Conservation (phyloP, 1,140 invertebrate genomes). For the Antheraea pernyi region DNA sequence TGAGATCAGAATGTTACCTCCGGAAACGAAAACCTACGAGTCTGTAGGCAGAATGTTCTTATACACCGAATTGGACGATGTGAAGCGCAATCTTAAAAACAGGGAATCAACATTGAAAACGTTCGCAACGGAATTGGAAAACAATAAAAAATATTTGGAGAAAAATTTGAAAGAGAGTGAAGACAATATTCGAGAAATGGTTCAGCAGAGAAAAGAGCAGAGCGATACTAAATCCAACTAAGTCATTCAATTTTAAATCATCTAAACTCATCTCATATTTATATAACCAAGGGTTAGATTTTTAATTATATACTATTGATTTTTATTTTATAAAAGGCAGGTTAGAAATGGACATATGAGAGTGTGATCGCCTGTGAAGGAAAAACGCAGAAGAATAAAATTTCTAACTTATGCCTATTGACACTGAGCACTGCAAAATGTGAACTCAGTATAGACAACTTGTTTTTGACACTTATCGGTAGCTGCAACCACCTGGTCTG, state of each 20-base stretch:
- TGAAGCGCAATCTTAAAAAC: slow-evolving; percentile 83
- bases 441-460: no score
- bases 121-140: slow-evolving; percentile 87
- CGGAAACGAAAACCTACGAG: slow-evolving; percentile 87
- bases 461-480: no score
- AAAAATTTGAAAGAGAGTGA: slow-evolving; percentile 90
- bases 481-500: no score
- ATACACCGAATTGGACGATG: slow-evolving; percentile 83
- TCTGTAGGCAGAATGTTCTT: slow-evolving; percentile 92
- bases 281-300: neutral
- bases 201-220: slow-evolving; percentile 84
- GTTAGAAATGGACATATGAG: no score
- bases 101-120: slow-evolving; percentile 82
- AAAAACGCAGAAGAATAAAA: no score
- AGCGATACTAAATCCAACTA: slow-evolving; percentile 28
- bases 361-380: no score
- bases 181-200: slow-evolving; percentile 91
- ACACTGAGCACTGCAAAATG: no score
- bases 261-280: no score
- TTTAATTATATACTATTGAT: no score
- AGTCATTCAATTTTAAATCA: no score
- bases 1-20: slow-evolving; percentile 79
- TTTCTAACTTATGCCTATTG: no score
- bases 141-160: slow-evolving; percentile 88
- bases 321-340: no score